phyloP scores from a whole-genome alignment of 2,113 vertebrate genomes.

The Colinus virginianus region DNA sequence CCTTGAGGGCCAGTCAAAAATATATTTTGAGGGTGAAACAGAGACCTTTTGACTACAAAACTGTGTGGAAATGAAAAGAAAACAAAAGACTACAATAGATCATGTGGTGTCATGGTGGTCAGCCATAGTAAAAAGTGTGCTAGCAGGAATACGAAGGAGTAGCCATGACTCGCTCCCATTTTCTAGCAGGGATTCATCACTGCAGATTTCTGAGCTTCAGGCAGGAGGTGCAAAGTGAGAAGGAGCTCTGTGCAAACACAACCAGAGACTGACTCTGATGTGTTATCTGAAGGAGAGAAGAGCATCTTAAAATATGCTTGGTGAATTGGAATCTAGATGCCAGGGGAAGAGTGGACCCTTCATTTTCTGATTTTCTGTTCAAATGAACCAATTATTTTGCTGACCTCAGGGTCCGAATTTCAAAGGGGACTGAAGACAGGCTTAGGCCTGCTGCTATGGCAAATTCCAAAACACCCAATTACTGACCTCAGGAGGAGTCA shows the following conservation, averaged over 20 bases:
- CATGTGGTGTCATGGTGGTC: background rate
- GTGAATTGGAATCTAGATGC: slow-evolving; percentile 37
- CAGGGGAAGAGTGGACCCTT: slow-evolving; percentile 68
- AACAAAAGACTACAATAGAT: background rate
- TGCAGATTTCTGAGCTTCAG: background rate
- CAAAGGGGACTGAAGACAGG: slow-evolving; percentile 85
- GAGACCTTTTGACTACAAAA: background rate
- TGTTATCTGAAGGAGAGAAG: slow-evolving; percentile 50
- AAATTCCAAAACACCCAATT: slow-evolving; percentile 83
- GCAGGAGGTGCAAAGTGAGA: slow-evolving; percentile 2
- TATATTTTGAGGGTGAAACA: background rate
- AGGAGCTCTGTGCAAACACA: slow-evolving; percentile 31
- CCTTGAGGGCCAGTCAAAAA: background rate
- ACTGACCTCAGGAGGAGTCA: slow-evolving; percentile 89
- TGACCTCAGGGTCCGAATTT: slow-evolving; percentile 83
- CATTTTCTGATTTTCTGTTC: slow-evolving; percentile 72
- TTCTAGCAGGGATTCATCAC: background rate
- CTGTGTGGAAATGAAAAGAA: background rate
- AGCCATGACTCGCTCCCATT: background rate
- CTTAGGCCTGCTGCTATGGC: slow-evolving; percentile 85
- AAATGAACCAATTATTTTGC: slow-evolving; percentile 82
- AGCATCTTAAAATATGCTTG: slow-evolving; percentile 62
- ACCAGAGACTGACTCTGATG: slow-evolving; percentile 38
- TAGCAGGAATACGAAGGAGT: background rate
- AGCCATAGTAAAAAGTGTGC: background rate